phyloP scores from a whole-genome alignment of 2,797 vertebrate species.

The Manis pentadactyla region DNA sequence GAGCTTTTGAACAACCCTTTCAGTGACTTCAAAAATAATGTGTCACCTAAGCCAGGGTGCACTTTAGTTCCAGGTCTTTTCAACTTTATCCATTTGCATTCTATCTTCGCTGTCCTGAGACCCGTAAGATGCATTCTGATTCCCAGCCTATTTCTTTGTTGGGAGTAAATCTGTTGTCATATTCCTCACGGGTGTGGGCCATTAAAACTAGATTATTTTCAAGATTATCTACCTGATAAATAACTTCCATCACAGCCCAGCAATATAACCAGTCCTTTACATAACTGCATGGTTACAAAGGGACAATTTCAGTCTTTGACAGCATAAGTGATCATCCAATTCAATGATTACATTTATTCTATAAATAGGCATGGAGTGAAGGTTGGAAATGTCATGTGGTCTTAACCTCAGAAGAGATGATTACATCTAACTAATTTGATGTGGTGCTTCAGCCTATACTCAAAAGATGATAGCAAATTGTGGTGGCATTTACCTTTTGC shows the following conservation, averaged over 20 bases:
- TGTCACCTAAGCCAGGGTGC: neutral
- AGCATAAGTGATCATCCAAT: slow-evolving; percentile 53
- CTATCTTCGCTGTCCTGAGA: neutral
- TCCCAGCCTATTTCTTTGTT: slow-evolving; percentile 14
- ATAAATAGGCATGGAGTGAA: slow-evolving; percentile 62
- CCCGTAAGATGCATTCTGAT: neutral
- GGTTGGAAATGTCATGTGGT: slow-evolving; percentile 57
- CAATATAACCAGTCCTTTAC: slow-evolving; percentile 66
- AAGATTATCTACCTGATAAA: slow-evolving; percentile 80
- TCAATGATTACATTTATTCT: slow-evolving; percentile 73
- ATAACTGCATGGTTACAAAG: slow-evolving; percentile 68
- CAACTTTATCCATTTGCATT: slow-evolving; percentile 5
- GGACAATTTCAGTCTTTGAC: slow-evolving; percentile 65
- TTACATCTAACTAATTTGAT: slow-evolving; percentile 48
- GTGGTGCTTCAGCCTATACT: neutral
- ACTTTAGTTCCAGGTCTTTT: neutral
- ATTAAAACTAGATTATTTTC: slow-evolving; percentile 68
- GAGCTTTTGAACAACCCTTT: neutral
- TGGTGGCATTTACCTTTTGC: slow-evolving; percentile 33
- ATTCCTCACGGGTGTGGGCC: slow-evolving; percentile 57
- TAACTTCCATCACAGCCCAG: slow-evolving; percentile 58
- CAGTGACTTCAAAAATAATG: slow-evolving; percentile 30
- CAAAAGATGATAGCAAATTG: slow-evolving; percentile 32
- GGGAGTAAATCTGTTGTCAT: slow-evolving; percentile 56
- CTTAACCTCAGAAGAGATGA: slow-evolving; percentile 47